Base-by-base conservation (phyloP, 37 sponge, comb jelly and placozoan species). In the Tethya wilhelma region DNA sequence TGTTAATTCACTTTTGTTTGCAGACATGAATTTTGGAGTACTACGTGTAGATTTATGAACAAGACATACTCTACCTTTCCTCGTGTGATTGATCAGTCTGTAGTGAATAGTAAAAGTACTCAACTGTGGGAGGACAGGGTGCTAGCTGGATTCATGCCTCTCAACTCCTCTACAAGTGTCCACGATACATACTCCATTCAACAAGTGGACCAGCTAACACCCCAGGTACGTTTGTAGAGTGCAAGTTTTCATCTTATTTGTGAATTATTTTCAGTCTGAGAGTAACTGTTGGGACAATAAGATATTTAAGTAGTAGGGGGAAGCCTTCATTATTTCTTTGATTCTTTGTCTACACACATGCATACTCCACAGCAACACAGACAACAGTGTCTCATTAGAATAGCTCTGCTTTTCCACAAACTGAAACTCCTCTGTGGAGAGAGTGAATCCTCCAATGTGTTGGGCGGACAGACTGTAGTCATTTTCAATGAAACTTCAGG, bases 61-160 rank as follows among this genome's bases (percentile, higher is more conserved):
- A 69, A 36, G 38, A 40, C 64, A 0, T 34, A 37, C 20, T 70
- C 4, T 65, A 32, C 66, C 6, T 14, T 49, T n/a, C n/a, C n/a
- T n/a, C n/a, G n/a, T n/a, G n/a, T n/a, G n/a, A n/a, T n/a, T n/a
- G n/a, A n/a, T n/a, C n/a, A n/a, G n/a, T 40, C 41, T 40, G 42
- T 30, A 6, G 37, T 14, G 5, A 17, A 5, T 38, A 9, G 5
- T 17, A 29, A 30, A 9, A 44, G 45, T 31, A 32, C 46, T 30
- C 23, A 65, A 14, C 57, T 80, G 28, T 91, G 91, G 91, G 91
- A 91, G 73, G 91, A 91, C 60, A 70, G 63, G 59, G 55, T 78
- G 36, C 29, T 86, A 44, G 82, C 82, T 71, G 91, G 91, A 22
- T 91, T 86, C 62, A 81, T 84, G 46, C 78, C 84, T 20, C 79